Percentiles rank a stretch among this genome's conserved stretches.
Evolutionary conservation across 2,888 invertebrate genomes (phyloP).

Genomic region (Troides oblongomaculatus): DNA sequence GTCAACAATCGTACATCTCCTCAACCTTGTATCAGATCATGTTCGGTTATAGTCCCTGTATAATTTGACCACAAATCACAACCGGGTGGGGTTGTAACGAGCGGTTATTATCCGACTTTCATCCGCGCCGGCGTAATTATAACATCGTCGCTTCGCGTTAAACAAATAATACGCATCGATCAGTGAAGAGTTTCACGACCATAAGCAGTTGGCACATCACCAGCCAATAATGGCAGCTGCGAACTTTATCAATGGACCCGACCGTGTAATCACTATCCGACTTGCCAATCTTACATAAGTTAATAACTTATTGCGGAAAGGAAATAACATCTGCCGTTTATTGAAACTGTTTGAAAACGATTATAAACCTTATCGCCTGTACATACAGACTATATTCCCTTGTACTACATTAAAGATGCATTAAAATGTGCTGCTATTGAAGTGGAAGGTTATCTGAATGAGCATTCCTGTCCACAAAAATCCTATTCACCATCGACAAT

Average conservation of each 20-base stretch:
- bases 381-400: neutral
- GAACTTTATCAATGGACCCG: conserved; percentile 19
- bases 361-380: neutral
- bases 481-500: conserved; percentile 40
- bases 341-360: neutral
- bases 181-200: conserved; percentile 23
- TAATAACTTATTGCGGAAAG: conserved; percentile 19
- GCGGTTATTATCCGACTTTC: conserved; percentile 6
- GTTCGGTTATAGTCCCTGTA: neutral
- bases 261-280: conserved; percentile 16
- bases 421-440: conserved; percentile 3
- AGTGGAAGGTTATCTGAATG: conserved; percentile 39
- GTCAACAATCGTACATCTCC: neutral
- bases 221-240: conserved; percentile 20
- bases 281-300: conserved; percentile 17
- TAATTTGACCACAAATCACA: conserved; percentile 3
- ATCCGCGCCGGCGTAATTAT: conserved; percentile 14
- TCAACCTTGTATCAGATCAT: neutral
- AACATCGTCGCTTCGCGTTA: conserved; percentile 15
- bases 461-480: conserved; percentile 39
- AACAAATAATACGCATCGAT: conserved; percentile 28
- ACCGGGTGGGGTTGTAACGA: conserved; percentile 3
- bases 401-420: neutral
- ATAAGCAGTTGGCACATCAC: conserved; percentile 26
- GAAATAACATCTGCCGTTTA: conserved; percentile 22